These are phyloP conservation scores for Sebastes paucispinis DNA, from an alignment of 2,797 vertebrate genomes.

Conservation along the genomic window DNA sequence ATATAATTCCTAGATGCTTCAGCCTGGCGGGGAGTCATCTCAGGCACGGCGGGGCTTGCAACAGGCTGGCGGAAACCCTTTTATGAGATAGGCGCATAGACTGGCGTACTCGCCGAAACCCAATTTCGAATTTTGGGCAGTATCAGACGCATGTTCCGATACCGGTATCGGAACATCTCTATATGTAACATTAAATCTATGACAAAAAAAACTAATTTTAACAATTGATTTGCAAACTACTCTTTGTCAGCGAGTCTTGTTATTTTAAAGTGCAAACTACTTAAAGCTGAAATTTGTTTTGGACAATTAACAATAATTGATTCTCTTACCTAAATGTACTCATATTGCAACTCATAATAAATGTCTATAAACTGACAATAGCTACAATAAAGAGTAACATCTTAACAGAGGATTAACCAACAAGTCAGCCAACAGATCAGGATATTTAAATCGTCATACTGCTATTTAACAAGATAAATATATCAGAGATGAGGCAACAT, in stretches of 20 bases:
- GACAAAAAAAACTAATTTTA: not conserved
- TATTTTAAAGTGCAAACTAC: not conserved
- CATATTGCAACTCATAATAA: not conserved
- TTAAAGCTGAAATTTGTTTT: not conserved
- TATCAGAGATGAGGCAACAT: not conserved
- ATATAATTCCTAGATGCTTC: too few species aligned
- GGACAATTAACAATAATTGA: not conserved
- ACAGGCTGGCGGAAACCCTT: too few species aligned
- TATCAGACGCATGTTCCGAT: too few species aligned
- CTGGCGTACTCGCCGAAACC: too few species aligned
- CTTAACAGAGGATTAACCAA: not conserved
- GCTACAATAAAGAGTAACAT: not conserved
- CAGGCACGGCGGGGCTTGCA: too few species aligned
- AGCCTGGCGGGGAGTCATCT: too few species aligned
- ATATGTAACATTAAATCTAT: too few species aligned
- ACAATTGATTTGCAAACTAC: not conserved
- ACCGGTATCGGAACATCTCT: too few species aligned
- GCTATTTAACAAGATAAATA: not conserved
- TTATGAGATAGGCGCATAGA: too few species aligned
- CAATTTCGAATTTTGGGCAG: too few species aligned
- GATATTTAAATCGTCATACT: not conserved
- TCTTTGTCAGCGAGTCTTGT: not conserved
- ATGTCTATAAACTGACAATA: not conserved
- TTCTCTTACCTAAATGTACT: not conserved
- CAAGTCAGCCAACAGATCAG: not conserved